phyloP scores from a whole-genome alignment of 1,140 invertebrate genomes.

The Cyphomyrmex costatus region DNA sequence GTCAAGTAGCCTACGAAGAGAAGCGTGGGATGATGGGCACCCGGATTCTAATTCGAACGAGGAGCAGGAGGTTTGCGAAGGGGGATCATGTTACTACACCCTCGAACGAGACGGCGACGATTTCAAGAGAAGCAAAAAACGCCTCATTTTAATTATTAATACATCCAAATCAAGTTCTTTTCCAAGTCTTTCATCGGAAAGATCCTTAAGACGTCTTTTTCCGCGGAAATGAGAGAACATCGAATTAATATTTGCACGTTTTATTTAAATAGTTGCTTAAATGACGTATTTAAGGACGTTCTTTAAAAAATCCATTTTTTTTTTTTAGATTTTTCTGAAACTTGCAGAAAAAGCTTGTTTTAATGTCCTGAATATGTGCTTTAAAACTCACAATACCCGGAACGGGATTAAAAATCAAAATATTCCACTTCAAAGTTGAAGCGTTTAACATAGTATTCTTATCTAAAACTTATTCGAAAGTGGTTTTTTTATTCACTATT shows the following conservation, averaged over 20 bases:
- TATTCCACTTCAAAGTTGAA: too few relatives aligned
- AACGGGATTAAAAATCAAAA: too few relatives aligned
- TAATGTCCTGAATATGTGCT: too few relatives aligned
- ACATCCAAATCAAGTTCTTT: constrained; percentile 22
- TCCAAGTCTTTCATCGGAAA: not conserved
- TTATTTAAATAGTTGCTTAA: not conserved
- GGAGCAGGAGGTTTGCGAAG: constrained; percentile 37
- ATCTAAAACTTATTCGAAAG: too few relatives aligned
- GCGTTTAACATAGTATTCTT: too few relatives aligned
- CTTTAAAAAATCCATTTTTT: too few relatives aligned
- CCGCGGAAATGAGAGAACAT: not conserved
- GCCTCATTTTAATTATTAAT: constrained; percentile 62
- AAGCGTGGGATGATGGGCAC: constrained; percentile 71
- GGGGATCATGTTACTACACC: constrained; percentile 51
- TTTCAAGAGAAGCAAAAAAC: not conserved
- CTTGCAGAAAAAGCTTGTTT: too few relatives aligned
- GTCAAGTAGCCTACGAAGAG: constrained; percentile 82
- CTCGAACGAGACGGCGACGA: constrained; percentile 39
- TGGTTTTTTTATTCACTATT: too few relatives aligned
- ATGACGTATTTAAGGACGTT: not conserved
- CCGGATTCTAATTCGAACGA: constrained; percentile 80
- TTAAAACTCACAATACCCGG: too few relatives aligned
- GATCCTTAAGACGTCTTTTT: not conserved
- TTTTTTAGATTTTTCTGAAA: too few relatives aligned
- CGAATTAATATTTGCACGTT: not conserved